These are phyloP conservation scores for Eumerus sabulonum DNA, from an alignment of 2,888 invertebrate species.

Conservation along the genomic window DNA sequence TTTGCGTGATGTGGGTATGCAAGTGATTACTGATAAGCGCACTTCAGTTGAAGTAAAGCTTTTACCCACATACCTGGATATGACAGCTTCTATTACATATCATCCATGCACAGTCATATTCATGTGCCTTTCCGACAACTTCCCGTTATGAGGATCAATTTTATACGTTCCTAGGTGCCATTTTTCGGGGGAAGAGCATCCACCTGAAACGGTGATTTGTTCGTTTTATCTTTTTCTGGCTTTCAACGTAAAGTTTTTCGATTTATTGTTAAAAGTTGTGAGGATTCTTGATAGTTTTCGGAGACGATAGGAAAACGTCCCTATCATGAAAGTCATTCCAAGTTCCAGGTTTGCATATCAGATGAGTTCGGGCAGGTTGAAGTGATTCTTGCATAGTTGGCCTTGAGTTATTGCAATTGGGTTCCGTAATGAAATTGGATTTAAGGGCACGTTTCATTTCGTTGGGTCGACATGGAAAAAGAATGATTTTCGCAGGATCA, in stretches of 20 bases:
- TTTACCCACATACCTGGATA: too few species aligned
- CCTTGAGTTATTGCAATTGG: background rate
- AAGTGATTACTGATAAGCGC: constrained; percentile 24
- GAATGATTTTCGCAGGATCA: too few species aligned
- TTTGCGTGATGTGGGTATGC: constrained; percentile 23
- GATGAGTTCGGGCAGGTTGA: constrained; percentile 48
- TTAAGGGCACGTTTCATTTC: constrained; percentile 14
- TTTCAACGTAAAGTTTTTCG: constrained; percentile 59
- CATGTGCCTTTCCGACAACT: too few species aligned
- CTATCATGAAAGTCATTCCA: constrained; percentile 55
- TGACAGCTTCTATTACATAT: too few species aligned
- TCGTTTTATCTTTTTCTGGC: constrained; percentile 21
- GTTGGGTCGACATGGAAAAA: background rate
- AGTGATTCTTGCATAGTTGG: background rate
- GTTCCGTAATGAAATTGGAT: background rate
- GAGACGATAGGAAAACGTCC: constrained; percentile 17
- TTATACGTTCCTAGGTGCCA: too few species aligned
- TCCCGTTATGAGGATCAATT: too few species aligned
- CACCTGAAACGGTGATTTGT: constrained; percentile 14
- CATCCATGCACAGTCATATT: too few species aligned
- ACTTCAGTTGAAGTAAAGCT: too few species aligned
- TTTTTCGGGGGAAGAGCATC: too few species aligned
- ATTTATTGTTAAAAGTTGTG: constrained; percentile 62
- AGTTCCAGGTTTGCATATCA: constrained; percentile 60
- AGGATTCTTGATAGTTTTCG: constrained; percentile 34